Evolutionary conservation across 2,888 invertebrate genomes (phyloP).

Genomic region (Phasia obesa): DNA sequence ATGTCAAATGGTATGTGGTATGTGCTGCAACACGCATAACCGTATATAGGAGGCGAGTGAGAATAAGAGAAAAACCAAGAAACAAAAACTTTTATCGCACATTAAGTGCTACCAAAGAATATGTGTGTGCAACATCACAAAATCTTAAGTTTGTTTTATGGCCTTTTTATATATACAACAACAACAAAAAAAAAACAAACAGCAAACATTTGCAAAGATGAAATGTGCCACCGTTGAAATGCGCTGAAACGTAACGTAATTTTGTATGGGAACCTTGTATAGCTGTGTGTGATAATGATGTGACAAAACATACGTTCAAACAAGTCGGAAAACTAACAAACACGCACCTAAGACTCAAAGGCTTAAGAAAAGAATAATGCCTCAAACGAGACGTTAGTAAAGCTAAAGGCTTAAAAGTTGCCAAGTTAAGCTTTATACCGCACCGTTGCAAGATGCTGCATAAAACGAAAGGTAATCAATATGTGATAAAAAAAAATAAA

Average conservation of each 20-base stretch:
- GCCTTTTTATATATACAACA: neutral
- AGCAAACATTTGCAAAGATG: conserved; percentile 51
- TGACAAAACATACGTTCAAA: conserved; percentile 69
- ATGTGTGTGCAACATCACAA: conserved; percentile 28
- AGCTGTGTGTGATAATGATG: conserved; percentile 68
- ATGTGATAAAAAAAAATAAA: neutral
- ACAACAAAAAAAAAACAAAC: conserved; percentile 27
- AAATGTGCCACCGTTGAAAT: conserved; percentile 62
- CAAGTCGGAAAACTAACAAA: conserved; percentile 53
- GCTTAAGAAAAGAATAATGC: conserved; percentile 47
- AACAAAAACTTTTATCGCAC: conserved; percentile 52
- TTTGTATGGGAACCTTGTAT: conserved; percentile 36
- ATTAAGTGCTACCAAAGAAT: conserved; percentile 49
- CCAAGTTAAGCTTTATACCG: neutral
- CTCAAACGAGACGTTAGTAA: conserved; percentile 47
- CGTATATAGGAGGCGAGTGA: conserved; percentile 20
- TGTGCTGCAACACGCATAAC: conserved; percentile 61
- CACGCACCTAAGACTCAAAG: conserved; percentile 54
- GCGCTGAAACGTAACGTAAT: conserved; percentile 46
- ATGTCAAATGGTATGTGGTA: conserved; percentile 66
- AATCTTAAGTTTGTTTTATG: conserved; percentile 38
- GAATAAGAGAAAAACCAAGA: neutral
- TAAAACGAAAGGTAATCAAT: conserved; percentile 32
- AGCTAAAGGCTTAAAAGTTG: conserved; percentile 21
- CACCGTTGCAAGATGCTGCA: conserved; percentile 12